Evolutionary conservation across 1,140 invertebrate species (phyloP).

Genomic region (Phymastichus coffea): DNA sequence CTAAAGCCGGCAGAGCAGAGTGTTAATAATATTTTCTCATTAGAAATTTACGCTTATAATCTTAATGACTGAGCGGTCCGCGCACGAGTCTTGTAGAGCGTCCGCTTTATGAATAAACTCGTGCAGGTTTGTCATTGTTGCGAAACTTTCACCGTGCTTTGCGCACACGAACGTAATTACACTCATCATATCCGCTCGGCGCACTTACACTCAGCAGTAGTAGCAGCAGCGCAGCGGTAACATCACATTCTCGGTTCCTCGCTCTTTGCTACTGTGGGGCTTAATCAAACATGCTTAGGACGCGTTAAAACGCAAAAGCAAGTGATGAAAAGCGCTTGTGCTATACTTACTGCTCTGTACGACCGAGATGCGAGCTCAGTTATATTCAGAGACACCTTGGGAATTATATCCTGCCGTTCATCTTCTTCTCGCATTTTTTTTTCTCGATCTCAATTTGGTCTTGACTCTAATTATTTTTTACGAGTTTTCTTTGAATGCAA

Average conservation of each 20-base stretch:
- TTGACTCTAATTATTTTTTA: too few relatives aligned
- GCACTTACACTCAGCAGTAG: not conserved
- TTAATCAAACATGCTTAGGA: conserved; percentile 13
- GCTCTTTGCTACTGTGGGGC: not conserved
- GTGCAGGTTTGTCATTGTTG: conserved; percentile 17
- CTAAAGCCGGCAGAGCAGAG: too few relatives aligned
- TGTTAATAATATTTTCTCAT: conserved; percentile 12
- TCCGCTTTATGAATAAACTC: conserved; percentile 19
- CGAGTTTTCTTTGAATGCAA: too few relatives aligned
- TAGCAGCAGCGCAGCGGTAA: too few relatives aligned
- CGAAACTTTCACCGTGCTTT: conserved; percentile 13
- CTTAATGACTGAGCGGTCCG: not conserved
- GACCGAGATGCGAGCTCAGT: too few relatives aligned
- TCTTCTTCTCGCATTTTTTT: too few relatives aligned
- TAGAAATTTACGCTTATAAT: conserved; percentile 23
- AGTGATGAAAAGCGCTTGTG: too few relatives aligned
- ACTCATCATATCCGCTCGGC: conserved; percentile 15
- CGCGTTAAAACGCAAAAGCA: not conserved
- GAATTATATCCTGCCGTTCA: too few relatives aligned
- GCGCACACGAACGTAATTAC: conserved; percentile 3
- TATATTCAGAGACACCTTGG: too few relatives aligned
- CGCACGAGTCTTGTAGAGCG: not conserved
- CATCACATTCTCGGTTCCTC: too few relatives aligned
- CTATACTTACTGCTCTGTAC: too few relatives aligned
- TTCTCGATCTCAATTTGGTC: too few relatives aligned